A percentile compares a stretch with the other conserved stretches of the same genome.
Conservation (phyloP, 2,797 vertebrate genomes). For the Urocyon cinereoargenteus region DNA sequence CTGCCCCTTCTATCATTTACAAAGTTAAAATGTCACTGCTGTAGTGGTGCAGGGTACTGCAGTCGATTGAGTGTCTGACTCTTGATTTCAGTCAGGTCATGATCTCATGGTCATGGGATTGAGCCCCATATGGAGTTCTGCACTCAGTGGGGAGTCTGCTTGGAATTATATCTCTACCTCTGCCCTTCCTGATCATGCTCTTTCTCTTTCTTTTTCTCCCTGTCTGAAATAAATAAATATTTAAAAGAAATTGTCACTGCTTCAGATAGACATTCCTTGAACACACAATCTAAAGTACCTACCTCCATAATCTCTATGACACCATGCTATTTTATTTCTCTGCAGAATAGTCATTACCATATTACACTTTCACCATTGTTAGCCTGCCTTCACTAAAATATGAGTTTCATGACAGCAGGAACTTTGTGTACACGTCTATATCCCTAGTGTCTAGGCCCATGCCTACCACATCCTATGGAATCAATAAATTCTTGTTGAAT, state of each 20-base stretch:
- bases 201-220: not conserved
- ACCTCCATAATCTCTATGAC: not conserved
- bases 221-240: not conserved
- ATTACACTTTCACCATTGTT: not conserved
- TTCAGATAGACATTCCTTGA: not conserved
- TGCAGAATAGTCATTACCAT: not conserved
- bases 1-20: not conserved
- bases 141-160: not conserved
- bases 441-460: not conserved
- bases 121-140: not conserved
- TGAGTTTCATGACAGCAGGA: not conserved
- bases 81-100: not conserved
- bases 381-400: not conserved
- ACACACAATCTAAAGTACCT: not conserved
- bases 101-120: not conserved
- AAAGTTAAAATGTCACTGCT: not conserved
- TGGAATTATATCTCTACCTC: not conserved
- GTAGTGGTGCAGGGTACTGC: not conserved
- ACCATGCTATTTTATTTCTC: constrained; percentile 1
- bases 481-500: not conserved
- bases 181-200: not conserved
- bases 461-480: not conserved
- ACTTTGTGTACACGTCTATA: not conserved
- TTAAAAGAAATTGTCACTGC: not conserved
- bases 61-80: not conserved